Conservation (phyloP, 2,888 invertebrate genomes). For the Urechis unicinctus region DNA sequence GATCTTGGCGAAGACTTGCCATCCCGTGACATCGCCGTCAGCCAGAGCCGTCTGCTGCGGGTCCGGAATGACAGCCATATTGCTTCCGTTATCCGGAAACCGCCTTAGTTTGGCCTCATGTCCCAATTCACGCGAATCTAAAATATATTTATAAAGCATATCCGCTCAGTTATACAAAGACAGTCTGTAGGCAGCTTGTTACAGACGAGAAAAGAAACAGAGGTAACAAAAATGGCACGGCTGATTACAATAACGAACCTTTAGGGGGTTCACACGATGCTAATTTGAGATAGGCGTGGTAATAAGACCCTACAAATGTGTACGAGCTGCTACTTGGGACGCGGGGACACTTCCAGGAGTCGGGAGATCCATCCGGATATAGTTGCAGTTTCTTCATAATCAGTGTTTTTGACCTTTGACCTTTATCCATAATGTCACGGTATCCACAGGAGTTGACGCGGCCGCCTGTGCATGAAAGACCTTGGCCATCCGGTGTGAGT, state of each 20-base stretch:
- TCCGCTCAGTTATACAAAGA: too few relatives aligned
- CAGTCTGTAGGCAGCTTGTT: too few relatives aligned
- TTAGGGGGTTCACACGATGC: constrained; percentile 11
- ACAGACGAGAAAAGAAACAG: too few relatives aligned
- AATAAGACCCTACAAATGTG: constrained; percentile 17
- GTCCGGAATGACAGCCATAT: too few relatives aligned
- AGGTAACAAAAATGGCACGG: too few relatives aligned
- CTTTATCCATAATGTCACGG: constrained; percentile 15
- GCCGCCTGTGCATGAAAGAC: constrained; percentile 20
- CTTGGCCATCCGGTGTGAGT: constrained; percentile 17
- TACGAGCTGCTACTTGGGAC: constrained; percentile 5
- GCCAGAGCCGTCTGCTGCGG: constrained; percentile 19
- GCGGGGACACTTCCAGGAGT: too few relatives aligned
- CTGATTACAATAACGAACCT: too few relatives aligned
- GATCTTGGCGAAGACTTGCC: constrained; percentile 22
- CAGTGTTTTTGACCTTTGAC: constrained; percentile 9
- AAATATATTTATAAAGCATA: too few relatives aligned
- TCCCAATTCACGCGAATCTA: constrained; percentile 22
- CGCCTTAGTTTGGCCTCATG: constrained; percentile 22
- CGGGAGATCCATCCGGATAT: constrained; percentile 19
- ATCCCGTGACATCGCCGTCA: constrained; percentile 18
- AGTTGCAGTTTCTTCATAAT: constrained; percentile 17
- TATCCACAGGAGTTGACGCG: constrained; percentile 16
- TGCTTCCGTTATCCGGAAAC: constrained; percentile 6
- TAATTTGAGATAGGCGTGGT: constrained; percentile 17